Base-by-base conservation (phyloP, 1,140 invertebrate species). In the Pectinophora gossypiella region DNA sequence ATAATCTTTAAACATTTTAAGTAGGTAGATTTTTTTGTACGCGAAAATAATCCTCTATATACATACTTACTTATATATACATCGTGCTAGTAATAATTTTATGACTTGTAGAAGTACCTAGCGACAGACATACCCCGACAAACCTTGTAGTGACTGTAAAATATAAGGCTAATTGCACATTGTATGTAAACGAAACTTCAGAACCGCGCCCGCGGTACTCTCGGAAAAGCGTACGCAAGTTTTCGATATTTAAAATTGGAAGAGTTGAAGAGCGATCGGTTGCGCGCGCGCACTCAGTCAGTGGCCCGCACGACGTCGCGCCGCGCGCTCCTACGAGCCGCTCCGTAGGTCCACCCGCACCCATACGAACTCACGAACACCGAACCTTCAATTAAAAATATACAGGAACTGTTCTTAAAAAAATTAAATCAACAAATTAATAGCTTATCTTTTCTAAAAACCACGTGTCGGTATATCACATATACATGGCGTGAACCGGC, bases 171-270 rank as follows among this genome's bases (percentile, higher is more conserved):
- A 32, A 32, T 32, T 32, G 27, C 27, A 32, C n/a, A 32, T 32
- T 32, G 27, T 32, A 32, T 32, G 27, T 32, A 32, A 32, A 32
- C 27, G 9, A 9, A 32, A 32, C 27, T 32, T 9, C 27, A n/a
- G 27, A n/a, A 7, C 27, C 27, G 27, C 27, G 27, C 27, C 27
- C 27, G 27, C n/a, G 9, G n/a, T 40, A 40, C 36, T 15, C 15
- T 61, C 58, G 69, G 71, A 75, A 81, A 84, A 81, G 61, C 68
- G 55, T 64, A 61, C 58, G 64, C 49, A 59, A 54, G 61, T 62
- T 51, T 68, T 67, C 55, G 64, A 74, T 79, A 71, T 75, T 74
- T 81, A 77, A 80, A 82, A 77, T 76, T 75, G 73, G 65, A 79
- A 71, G 68, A 72, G 71, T 70, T 51, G 66, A 62, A 51, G 68